Conservation (phyloP, 2,888 invertebrate genomes). For the Oscheius myriophilus region DNA sequence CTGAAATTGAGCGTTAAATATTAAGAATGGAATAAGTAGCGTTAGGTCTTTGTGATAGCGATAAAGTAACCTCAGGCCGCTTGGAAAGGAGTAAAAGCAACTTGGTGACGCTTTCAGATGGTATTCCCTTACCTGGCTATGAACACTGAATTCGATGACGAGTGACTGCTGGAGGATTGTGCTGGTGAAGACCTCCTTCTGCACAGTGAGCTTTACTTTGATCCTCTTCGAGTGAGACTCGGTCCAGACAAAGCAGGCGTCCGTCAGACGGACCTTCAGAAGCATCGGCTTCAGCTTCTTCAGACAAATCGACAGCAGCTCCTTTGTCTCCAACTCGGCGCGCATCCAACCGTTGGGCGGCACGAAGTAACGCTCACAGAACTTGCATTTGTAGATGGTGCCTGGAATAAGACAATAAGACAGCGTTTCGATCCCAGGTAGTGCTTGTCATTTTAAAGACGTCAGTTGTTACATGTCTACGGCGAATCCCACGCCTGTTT, state of each 20-base stretch:
- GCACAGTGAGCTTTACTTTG: constrained; percentile 89
- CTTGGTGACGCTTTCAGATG: too few relatives aligned
- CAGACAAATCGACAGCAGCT: constrained; percentile 81
- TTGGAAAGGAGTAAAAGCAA: background rate
- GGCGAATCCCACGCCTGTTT: too few relatives aligned
- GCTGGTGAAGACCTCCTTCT: constrained; percentile 89
- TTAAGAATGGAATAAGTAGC: background rate
- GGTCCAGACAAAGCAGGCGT: constrained; percentile 98
- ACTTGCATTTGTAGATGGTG: constrained; percentile 73
- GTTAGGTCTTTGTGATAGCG: too few relatives aligned
- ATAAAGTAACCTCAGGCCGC: background rate
- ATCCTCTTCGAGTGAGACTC: constrained; percentile 97
- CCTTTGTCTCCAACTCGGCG: constrained; percentile 74
- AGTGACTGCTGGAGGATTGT: constrained; percentile 88
- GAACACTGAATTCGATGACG: constrained; percentile 89
- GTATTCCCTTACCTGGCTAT: constrained; percentile 79
- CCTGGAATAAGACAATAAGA: constrained; percentile 40
- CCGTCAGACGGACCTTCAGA: constrained; percentile 82
- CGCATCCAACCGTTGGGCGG: constrained; percentile 88
- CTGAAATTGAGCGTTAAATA: too few relatives aligned
- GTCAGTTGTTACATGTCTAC: too few relatives aligned
- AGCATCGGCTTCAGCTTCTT: constrained; percentile 80
- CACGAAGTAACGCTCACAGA: constrained; percentile 80
- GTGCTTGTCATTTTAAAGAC: too few relatives aligned
- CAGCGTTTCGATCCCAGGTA: too few relatives aligned